Evolutionary conservation across 2,888 invertebrate genomes (phyloP).

Genomic region (Philereme transversata): DNA sequence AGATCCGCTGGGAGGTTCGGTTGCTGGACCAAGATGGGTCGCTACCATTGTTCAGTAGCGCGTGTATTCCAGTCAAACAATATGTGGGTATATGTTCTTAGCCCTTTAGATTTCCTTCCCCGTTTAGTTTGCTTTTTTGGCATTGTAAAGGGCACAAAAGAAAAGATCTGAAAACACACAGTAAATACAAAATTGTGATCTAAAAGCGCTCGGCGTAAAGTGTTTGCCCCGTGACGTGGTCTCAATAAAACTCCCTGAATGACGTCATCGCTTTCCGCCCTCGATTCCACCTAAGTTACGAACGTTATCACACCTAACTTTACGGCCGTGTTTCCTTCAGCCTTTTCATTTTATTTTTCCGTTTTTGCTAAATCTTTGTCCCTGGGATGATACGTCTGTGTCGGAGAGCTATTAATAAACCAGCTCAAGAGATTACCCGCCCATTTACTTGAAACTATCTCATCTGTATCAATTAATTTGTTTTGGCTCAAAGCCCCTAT

Average conservation of each 20-base stretch:
- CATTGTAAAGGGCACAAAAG: slow-evolving; percentile 3
- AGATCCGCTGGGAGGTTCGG: slow-evolving; percentile 30
- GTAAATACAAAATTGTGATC: background rate
- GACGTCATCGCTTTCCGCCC: slow-evolving; percentile 26
- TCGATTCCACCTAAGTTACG: slow-evolving; percentile 14
- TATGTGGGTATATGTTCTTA: slow-evolving; percentile 28
- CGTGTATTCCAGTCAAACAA: slow-evolving; percentile 30
- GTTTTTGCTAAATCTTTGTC: background rate
- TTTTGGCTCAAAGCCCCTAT: slow-evolving; percentile 3
- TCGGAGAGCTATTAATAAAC: background rate
- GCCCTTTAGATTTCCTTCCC: slow-evolving; percentile 16
- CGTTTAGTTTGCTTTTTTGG: slow-evolving; percentile 17
- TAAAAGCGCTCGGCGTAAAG: background rate
- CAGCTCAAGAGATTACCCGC: slow-evolving; percentile 9
- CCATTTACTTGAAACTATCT: slow-evolving; percentile 13
- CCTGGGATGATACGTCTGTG: background rate
- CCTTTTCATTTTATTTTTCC: background rate
- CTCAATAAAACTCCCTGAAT: slow-evolving; percentile 15
- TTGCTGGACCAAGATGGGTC: slow-evolving; percentile 26
- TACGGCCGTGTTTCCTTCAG: slow-evolving; percentile 7
- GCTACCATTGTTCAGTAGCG: slow-evolving; percentile 30
- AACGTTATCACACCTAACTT: slow-evolving; percentile 22
- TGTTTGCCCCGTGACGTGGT: slow-evolving; percentile 10
- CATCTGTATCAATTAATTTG: slow-evolving; percentile 23
- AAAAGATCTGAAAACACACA: background rate